A percentile compares a stretch with the other conserved stretches of the same genome.
Conservation (phyloP, 2,888 invertebrate species). For the Brachyopa scutellaris region DNA sequence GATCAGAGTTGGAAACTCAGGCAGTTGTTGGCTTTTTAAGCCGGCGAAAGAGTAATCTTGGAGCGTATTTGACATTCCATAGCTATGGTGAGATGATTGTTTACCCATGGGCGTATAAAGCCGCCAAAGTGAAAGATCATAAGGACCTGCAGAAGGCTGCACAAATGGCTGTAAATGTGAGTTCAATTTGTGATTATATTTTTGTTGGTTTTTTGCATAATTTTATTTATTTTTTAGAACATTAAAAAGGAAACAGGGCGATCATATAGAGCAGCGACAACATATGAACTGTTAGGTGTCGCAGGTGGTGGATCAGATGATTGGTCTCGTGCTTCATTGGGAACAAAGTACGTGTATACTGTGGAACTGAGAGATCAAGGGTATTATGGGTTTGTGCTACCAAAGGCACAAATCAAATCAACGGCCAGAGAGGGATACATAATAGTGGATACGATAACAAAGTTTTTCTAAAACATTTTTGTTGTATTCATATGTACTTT, state of each 20-base stretch:
- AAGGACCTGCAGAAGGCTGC: conserved; percentile 77
- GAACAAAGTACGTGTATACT: conserved; percentile 79
- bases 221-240: conserved; percentile 60
- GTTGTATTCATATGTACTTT: conserved; percentile 26
- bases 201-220: neutral
- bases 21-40: conserved; percentile 84
- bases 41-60: conserved; percentile 83
- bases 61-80: conserved; percentile 89
- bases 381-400: conserved; percentile 78
- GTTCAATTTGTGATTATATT: neutral
- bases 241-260: conserved; percentile 77
- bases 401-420: conserved; percentile 77
- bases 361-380: conserved; percentile 80
- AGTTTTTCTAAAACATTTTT: conserved; percentile 72
- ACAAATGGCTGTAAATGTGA: conserved; percentile 75
- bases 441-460: conserved; percentile 78
- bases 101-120: conserved; percentile 80
- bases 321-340: conserved; percentile 78
- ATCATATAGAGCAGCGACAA: conserved; percentile 76
- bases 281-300: conserved; percentile 78
- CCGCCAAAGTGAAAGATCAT: conserved; percentile 77
- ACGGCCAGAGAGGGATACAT: conserved; percentile 78
- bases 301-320: conserved; percentile 81
- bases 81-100: conserved; percentile 84
- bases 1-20: conserved; percentile 92